Evolutionary conservation across 2,113 vertebrate species (phyloP).

Genomic region (Eulemur rufifrons): DNA sequence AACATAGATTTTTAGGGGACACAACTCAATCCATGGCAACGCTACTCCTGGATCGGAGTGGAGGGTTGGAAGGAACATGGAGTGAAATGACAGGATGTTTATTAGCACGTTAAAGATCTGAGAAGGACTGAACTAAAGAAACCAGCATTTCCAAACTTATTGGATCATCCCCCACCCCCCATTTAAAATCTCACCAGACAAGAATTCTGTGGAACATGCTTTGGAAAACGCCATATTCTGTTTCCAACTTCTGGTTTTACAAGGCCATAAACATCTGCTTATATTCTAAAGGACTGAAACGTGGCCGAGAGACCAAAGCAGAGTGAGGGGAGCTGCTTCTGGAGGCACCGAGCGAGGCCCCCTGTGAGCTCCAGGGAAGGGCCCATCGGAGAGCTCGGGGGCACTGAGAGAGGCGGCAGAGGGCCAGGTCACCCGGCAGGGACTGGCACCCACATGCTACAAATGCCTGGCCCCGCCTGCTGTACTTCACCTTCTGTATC

Average conservation of each 20-base stretch:
- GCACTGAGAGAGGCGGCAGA: not conserved
- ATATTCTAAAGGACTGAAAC: not conserved
- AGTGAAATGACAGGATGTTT: not conserved
- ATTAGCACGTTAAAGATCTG: not conserved
- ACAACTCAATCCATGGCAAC: not conserved
- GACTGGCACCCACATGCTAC: not conserved
- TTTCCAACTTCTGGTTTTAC: not conserved
- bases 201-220: not conserved
- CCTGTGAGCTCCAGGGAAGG: not conserved
- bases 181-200: not conserved
- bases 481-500: not conserved
- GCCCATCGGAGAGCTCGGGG: not conserved
- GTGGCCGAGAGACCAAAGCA: not conserved
- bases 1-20: not conserved
- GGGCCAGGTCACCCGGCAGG: too few species aligned
- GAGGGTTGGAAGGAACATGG: not conserved
- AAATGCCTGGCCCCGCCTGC: not conserved
- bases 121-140: not conserved
- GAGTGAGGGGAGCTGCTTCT: not conserved
- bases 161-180: too few species aligned
- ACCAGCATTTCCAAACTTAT: not conserved
- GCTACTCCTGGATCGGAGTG: not conserved
- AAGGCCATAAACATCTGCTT: not conserved
- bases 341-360: rapidly evolving
- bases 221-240: not conserved